Base-by-base conservation (phyloP, 2,888 invertebrate genomes). In the Pristionchus entomophagus region DNA sequence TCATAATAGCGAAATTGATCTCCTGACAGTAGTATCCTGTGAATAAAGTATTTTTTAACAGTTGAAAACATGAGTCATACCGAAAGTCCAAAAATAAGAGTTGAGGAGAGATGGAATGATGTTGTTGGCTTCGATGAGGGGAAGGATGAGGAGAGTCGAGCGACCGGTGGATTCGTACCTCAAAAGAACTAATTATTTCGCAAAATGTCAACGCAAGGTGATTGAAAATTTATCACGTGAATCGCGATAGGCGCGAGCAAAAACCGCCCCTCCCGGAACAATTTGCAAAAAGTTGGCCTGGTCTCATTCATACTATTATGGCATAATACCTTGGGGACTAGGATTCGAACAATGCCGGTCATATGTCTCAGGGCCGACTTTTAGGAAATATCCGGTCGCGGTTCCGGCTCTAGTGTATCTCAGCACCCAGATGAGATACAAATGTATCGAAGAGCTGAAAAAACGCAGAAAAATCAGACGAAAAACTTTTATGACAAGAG, bases 11-110 rank as follows among this genome's bases (percentile, higher is more conserved):
- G 19, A 69, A 69, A 12, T 69, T 69, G 38, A 69, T 22, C 10
- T n/a, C 41, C n/a, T 69, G 69, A 6, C 41, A 14, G 69, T 69
- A 69, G 8, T n/a, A 1, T 38, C 2, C 69, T 69, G 35, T 1
- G n/a, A n/a, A 56, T 14, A 45, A n/a, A 56, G 53, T 19, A 53
- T 19, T 8, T 59, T 8, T 26, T 5, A n/a, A 26, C 6, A 26
- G n/a, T n/a, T 59, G 59, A 26, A 59, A 26, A 26, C 6, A 10
- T 45, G 6, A 6, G 45, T 45, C 10, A 4, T 69, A 69, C 69
- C 69, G n/a, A 69, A 69, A 6, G 69, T 69, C 78, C 78, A 78
- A 1, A 22, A 49, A 29, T 38, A 78, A 2, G 78, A 78, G 29
- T 78, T 78, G 14, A 78, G 12, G 0, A 51, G 49, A 1, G 49